Base-by-base conservation (phyloP, 2,797 vertebrate species). In the Ataeniobius toweri region DNA sequence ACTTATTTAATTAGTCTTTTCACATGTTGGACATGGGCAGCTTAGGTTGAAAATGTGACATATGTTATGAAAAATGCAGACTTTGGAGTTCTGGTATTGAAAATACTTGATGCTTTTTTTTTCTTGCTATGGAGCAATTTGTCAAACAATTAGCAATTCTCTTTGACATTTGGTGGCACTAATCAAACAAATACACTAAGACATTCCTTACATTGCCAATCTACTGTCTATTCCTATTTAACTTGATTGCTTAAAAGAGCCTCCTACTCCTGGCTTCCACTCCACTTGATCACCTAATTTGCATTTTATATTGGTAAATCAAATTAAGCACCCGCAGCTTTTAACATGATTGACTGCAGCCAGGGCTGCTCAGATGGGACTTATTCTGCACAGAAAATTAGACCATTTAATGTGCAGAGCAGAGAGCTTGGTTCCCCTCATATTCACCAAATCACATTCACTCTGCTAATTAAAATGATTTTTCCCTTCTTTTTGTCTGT, bases 251-350 rank as follows among this genome's bases (percentile, higher is more conserved):
- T 97, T 98, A 96, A 99, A 97, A 98, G 96, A 97, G 97, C 96
- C 95, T 94, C 88, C 94, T 96, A 92, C 94, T 95, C 95, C 95
- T 95, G 95, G 91, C 96, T 97, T 96, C 96, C 96, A 98, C 97
- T 99, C 97, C 96, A 98, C 96, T 99, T 98, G 97, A 99, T 97
- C 97, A 98, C 96, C 97, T 98, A 86, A 99, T 99, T 98, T 99
- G 97, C 98, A 99, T 99, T 98, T 99, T 99, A 99, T 99, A 99
- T 99, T 99, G 98, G 97, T 98, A 99, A 99, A 99, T 99, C 98
- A 99, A 99, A 99, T 99, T 98, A 99, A 98, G 97, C 97, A 98
- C 96, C 97, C 96, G 91, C 96, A 95, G 98, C 98, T 99, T 99
- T 99, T 99, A 99, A 96, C 96, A 96, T 98, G 98, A 99, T 99